phyloP scores from a whole-genome alignment of 1,140 invertebrate species.

The Zaprionus vittiger region DNA sequence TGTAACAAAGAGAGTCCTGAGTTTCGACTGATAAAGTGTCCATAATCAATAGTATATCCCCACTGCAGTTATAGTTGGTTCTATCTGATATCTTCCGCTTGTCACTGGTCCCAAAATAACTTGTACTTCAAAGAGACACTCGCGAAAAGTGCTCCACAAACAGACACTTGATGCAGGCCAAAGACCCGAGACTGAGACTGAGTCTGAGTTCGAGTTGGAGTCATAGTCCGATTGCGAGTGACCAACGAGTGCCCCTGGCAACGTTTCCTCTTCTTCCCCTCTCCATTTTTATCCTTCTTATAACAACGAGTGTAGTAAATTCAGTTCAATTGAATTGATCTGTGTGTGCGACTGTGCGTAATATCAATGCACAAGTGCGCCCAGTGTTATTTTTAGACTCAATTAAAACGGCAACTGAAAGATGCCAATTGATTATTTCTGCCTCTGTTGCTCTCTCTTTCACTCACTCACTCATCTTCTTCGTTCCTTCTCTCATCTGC shows the following conservation, averaged over 20 bases:
- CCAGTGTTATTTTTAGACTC: slow-evolving; percentile 70
- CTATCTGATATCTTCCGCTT: slow-evolving; percentile 8
- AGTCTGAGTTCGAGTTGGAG: not conserved
- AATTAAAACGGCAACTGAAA: slow-evolving; percentile 59
- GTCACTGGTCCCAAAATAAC: slow-evolving; percentile 44
- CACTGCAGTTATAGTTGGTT: not conserved
- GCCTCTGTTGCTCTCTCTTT: not conserved
- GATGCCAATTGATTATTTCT: slow-evolving; percentile 62
- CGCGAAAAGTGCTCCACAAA: slow-evolving; percentile 14
- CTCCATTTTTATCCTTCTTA: slow-evolving; percentile 21
- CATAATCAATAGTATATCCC: not conserved
- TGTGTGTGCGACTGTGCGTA: slow-evolving; percentile 29
- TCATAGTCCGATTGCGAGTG: slow-evolving; percentile 1
- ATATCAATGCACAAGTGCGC: slow-evolving; percentile 54
- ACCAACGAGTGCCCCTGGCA: not conserved
- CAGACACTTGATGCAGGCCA: slow-evolving; percentile 22
- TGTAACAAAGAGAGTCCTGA: not conserved
- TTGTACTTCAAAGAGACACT: slow-evolving; percentile 20
- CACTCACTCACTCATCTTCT: not conserved
- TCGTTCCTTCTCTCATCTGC: not conserved
- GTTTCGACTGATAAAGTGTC: not conserved
- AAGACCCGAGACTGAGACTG: slow-evolving; percentile 16
- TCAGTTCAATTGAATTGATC: slow-evolving; percentile 76
- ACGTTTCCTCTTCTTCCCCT: not conserved
- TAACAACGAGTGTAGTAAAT: slow-evolving; percentile 59